These are phyloP conservation scores for Drosophila putrida DNA, from an alignment of 2,888 invertebrate genomes.

Conservation along the genomic window DNA sequence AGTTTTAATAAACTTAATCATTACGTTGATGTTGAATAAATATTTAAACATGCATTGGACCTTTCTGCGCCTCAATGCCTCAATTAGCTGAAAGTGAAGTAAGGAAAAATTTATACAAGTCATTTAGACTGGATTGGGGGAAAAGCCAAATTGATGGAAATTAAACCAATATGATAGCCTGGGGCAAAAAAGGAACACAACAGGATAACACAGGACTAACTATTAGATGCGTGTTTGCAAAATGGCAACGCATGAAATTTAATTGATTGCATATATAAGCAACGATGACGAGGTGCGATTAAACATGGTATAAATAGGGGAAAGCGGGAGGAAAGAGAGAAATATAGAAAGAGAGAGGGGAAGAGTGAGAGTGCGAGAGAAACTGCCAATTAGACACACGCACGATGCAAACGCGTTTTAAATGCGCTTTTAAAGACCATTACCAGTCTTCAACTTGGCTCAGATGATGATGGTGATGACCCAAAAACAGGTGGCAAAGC, in stretches of 20 bases:
- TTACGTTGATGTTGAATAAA: constrained; percentile 26
- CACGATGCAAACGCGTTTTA: constrained; percentile 69
- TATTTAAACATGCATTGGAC: constrained; percentile 27
- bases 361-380: neutral
- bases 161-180: neutral
- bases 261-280: constrained; percentile 43
- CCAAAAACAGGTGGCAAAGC: constrained; percentile 54
- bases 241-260: constrained; percentile 49
- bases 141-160: constrained; percentile 27
- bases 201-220: constrained; percentile 22
- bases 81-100: constrained; percentile 15
- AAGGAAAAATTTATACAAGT: constrained; percentile 33
- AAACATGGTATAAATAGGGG: constrained; percentile 1
- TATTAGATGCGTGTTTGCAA: constrained; percentile 10
- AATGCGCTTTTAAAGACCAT: constrained; percentile 74
- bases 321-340: neutral
- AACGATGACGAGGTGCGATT: constrained; percentile 53
- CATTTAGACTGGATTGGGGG: constrained; percentile 16
- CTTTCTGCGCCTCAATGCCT: constrained; percentile 6
- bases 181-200: neutral
- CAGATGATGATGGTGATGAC: constrained; percentile 47
- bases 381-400: constrained; percentile 52
- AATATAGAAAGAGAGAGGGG: neutral
- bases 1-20: constrained; percentile 24
- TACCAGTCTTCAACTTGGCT: constrained; percentile 24